phyloP scores from a whole-genome alignment of 2,113 vertebrate species.

The Ailuropoda melanoleuca region DNA sequence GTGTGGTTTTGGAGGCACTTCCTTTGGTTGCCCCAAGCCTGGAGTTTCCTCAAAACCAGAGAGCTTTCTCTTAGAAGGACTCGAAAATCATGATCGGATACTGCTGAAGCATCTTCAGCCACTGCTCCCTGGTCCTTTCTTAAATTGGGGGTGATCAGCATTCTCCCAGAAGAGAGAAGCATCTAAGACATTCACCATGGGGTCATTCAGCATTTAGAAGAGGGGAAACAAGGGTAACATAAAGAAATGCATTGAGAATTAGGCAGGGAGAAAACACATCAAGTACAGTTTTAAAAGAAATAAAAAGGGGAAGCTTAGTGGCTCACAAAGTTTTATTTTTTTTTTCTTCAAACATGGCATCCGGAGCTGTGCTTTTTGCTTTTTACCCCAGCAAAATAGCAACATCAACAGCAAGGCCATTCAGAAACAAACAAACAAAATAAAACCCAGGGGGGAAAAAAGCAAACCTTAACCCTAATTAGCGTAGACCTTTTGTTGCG shows the following conservation, averaged over 20 bases:
- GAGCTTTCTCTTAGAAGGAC: neutral
- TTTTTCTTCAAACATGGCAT: neutral
- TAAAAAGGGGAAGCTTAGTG: neutral
- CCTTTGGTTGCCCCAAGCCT: constrained; percentile 18
- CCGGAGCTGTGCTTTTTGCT: neutral
- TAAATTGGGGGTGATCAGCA: neutral
- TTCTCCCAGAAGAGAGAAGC: neutral
- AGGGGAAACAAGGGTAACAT: neutral
- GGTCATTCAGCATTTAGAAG: neutral
- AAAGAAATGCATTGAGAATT: neutral
- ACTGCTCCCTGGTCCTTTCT: neutral
- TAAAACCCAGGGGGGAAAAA: neutral
- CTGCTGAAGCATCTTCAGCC: neutral
- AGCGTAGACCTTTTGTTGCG: neutral
- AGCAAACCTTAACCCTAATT: rapidly evolving
- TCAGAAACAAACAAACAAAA: neutral
- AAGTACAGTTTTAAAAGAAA: neutral
- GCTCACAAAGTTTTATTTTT: neutral
- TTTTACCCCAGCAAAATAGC: neutral
- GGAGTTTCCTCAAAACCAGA: neutral
- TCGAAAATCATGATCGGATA: neutral
- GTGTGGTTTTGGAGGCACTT: constrained; percentile 58
- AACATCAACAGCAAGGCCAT: neutral
- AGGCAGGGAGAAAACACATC: neutral
- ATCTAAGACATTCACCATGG: neutral